Conservation (phyloP, 2,888 invertebrate genomes). For the Resseliella maxima region DNA sequence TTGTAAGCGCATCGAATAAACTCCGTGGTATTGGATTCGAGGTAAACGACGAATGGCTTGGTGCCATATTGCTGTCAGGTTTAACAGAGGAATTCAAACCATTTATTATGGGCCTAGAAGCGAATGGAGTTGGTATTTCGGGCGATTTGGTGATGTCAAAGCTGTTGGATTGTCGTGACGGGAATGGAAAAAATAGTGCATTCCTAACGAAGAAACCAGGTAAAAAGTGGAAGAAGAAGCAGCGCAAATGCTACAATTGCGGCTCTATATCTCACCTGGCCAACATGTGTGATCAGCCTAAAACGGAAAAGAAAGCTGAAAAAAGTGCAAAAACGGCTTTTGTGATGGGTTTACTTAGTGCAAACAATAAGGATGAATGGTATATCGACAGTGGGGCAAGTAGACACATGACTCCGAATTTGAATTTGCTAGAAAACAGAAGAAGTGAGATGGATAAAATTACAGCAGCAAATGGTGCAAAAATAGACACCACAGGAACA, state of each 20-base stretch:
- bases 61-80: neutral
- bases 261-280: neutral
- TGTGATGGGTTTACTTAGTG: neutral
- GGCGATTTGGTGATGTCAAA: neutral
- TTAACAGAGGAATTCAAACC: neutral
- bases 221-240: neutral
- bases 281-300: neutral
- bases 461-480: slow-evolving; percentile 57
- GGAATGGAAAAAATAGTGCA: neutral
- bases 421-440: slow-evolving; percentile 57
- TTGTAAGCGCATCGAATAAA: neutral
- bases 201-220: neutral
- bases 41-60: neutral
- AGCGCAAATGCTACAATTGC: neutral
- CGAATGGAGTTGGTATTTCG: neutral
- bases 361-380: slow-evolving; percentile 57
- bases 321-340: neutral
- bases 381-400: slow-evolving; percentile 63
- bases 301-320: neutral
- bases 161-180: neutral
- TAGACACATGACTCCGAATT: slow-evolving; percentile 60
- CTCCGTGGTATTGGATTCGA: neutral
- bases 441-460: slow-evolving; percentile 56
- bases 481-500: neutral
- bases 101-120: neutral